Evolutionary conservation across 2,113 vertebrate species (phyloP).

Genomic region (Hydrochoerus hydrochaeris): DNA sequence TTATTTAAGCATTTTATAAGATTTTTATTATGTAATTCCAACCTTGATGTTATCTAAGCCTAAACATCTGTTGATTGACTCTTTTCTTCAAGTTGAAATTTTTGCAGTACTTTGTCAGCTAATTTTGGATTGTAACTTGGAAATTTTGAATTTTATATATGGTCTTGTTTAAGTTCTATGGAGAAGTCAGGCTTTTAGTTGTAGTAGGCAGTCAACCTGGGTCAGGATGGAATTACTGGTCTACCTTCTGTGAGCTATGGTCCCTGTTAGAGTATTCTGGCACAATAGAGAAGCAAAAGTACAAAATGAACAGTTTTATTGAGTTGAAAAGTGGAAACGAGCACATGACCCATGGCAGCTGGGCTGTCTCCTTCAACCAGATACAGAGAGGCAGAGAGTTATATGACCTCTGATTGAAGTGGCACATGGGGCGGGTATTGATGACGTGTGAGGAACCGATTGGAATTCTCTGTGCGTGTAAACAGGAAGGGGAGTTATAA

Average conservation of each 20-base stretch:
- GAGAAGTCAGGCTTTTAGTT: not conserved
- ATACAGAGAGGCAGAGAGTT: no score
- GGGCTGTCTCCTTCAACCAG: no score
- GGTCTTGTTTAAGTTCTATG: not conserved
- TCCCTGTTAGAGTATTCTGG: no score
- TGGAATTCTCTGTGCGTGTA: no score
- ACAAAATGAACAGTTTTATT: no score
- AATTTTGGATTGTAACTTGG: not conserved
- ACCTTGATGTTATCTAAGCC: not conserved
- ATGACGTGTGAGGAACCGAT: no score
- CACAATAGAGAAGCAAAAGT: no score
- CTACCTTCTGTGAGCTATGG: not conserved
- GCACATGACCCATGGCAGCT: no score
- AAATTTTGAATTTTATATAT: not conserved
- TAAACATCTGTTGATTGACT: not conserved
- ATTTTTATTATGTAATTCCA: not conserved
- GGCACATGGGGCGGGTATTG: no score
- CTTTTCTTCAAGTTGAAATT: not conserved
- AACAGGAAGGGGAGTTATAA: no score
- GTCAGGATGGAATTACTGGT: not conserved
- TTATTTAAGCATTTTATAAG: not conserved
- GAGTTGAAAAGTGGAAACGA: no score
- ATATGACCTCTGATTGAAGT: no score
- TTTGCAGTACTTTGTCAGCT: not conserved
- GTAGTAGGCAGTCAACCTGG: not conserved